phyloP scores from a whole-genome alignment of 2,113 vertebrate species.

The Casuarius casuarius region DNA sequence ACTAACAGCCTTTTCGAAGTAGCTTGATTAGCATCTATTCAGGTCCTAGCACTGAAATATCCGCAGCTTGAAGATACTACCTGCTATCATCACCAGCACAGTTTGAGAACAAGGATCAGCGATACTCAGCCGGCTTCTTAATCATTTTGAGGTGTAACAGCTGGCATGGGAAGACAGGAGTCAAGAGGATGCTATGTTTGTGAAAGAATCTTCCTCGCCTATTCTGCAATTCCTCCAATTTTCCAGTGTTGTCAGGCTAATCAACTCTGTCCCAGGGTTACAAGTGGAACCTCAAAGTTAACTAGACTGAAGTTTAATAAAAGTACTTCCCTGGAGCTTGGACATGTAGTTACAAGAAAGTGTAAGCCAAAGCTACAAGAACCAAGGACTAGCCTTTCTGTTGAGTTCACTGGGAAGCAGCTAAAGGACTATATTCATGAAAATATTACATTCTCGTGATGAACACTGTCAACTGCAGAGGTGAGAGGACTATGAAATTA shows the following conservation, averaged over 20 bases:
- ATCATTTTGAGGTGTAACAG: neutral
- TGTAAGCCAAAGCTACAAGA: neutral
- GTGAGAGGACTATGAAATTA: neutral
- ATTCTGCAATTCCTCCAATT: neutral
- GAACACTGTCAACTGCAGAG: neutral
- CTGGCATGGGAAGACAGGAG: neutral
- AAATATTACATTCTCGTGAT: neutral
- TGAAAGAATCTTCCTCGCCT: neutral
- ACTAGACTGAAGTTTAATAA: neutral
- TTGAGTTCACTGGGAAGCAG: neutral
- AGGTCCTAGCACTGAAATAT: neutral
- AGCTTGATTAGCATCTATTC: neutral
- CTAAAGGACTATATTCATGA: neutral
- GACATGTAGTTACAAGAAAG: neutral
- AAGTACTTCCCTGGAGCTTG: neutral
- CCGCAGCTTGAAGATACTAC: neutral
- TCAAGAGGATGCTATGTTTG: neutral
- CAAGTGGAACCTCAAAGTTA: neutral
- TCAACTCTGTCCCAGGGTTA: neutral
- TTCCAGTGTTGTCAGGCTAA: neutral
- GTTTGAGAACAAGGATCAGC: neutral
- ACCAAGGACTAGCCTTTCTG: neutral
- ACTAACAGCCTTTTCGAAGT: neutral
- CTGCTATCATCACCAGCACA: neutral
- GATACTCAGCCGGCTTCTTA: neutral